A percentile compares a stretch with the other conserved stretches of the same genome.
Evolutionary conservation across 2,888 invertebrate genomes (phyloP).

Genomic region (Arenicola marina): DNA sequence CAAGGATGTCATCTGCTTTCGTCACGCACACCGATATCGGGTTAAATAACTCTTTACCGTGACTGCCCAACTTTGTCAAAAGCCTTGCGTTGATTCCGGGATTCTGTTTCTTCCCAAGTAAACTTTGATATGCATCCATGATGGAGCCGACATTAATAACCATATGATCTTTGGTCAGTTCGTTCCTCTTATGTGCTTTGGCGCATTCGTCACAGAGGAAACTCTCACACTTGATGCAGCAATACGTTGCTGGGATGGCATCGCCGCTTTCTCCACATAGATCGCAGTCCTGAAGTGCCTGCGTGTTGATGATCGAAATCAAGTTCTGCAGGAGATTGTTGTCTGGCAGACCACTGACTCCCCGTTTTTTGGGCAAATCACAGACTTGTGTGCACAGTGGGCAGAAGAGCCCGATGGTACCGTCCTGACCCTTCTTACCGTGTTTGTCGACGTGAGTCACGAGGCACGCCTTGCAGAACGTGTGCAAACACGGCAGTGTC

Average conservation of each 20-base stretch:
- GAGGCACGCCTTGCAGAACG: constrained; percentile 25
- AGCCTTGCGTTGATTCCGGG: constrained; percentile 9
- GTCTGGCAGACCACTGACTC: constrained; percentile 17
- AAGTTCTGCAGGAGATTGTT: constrained; percentile 15
- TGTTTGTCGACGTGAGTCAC: constrained; percentile 8
- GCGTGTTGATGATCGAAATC: constrained; percentile 10
- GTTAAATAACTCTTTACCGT: constrained; percentile 3
- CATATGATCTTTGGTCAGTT: constrained; percentile 20
- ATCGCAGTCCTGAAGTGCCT: constrained; percentile 13
- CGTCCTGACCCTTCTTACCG: constrained; percentile 7
- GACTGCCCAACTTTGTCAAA: constrained; percentile 11
- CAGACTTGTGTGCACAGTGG: constrained; percentile 22
- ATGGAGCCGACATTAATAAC: constrained; percentile 15
- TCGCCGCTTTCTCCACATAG: constrained; percentile 14
- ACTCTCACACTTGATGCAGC: constrained; percentile 27
- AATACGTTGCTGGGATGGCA: constrained; percentile 7
- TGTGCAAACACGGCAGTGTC: constrained; percentile 24
- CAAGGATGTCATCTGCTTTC: constrained; percentile 19
- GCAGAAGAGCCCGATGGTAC: constrained; percentile 19
- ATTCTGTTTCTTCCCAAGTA: not conserved
- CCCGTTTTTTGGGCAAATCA: not conserved
- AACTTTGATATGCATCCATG: constrained; percentile 8
- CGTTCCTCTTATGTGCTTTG: constrained; percentile 16
- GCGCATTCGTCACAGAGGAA: constrained; percentile 28
- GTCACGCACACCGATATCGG: constrained; percentile 9